Evolutionary conservation across 2,113 vertebrate species (phyloP).

Genomic region (Murina feae): DNA sequence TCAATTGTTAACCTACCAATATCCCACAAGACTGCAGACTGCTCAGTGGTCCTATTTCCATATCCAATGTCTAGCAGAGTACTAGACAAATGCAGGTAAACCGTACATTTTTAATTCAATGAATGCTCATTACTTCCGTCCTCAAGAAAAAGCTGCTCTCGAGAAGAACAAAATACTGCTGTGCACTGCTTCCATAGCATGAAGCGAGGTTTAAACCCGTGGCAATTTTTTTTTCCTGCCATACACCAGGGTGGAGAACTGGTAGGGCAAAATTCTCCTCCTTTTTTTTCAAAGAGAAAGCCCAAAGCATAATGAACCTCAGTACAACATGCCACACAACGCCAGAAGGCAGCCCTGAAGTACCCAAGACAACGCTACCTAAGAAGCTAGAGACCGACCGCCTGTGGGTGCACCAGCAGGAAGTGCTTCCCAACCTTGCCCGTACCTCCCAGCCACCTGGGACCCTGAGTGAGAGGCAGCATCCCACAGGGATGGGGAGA

Average conservation of each 20-base stretch:
- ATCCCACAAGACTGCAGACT: background rate
- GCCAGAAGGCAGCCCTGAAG: background rate
- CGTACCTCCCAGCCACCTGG: background rate
- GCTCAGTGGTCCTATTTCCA: background rate
- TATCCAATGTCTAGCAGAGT: background rate
- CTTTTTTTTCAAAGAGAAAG: background rate
- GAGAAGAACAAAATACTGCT: background rate
- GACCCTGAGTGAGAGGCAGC: background rate
- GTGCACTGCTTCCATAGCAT: background rate
- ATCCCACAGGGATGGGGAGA: background rate
- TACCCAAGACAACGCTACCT: background rate
- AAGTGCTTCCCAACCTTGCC: background rate
- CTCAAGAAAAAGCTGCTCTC: slow-evolving; percentile 28
- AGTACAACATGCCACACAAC: background rate
- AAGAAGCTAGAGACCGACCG: background rate
- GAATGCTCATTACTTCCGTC: background rate
- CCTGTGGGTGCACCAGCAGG: background rate
- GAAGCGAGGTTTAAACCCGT: background rate
- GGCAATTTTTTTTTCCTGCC: background rate
- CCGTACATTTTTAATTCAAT: background rate
- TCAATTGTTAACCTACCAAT: background rate
- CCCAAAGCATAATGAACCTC: background rate
- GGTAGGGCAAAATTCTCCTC: background rate
- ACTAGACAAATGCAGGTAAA: background rate
- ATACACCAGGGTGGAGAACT: background rate